Evolutionary conservation across 1,140 invertebrate genomes (phyloP), one percentile per base, ranked within the genome.

Genomic region (Diorhabda carinulata): DNA sequence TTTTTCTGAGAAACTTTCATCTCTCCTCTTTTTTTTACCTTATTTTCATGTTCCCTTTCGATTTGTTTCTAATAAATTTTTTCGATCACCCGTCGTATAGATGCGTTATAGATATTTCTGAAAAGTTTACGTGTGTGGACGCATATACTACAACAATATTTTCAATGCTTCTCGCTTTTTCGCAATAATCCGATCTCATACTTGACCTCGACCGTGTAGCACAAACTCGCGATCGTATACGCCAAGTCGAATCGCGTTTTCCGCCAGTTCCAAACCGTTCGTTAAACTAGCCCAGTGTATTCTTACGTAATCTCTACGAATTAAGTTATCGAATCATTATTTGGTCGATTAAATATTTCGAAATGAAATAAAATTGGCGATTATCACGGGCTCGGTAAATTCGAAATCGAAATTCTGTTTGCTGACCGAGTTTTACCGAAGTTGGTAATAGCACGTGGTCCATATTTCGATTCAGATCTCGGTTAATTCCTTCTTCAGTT

Each of bases 381-480:
- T 25, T 25, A 25, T 25, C 25, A 25, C 25, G 25, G 25, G 25
- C 25, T 25, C 25, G 25, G 47, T n/a, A n/a, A n/a, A 52, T 52
- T 52, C 47, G 47, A 52, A 52, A 52, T 52, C 47, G 47, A 52
- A 52, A 52, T 52, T 52, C 47, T 52, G 47, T n/a, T n/a, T 52
- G 47, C 25, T 65, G 64, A 65, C 64, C 64, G 64, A 65, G 45
- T 65, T 65, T 40, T 65, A 45, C 64, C 64, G 64, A 65, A 65
- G 47, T 56, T 65, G 47, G 64, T 40, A 57, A 65, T 41, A 57
- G 64, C 64, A 65, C 64, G 64, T 65, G 64, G 64, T 65, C 64
- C 44, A 47, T 25, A 25, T 65, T 43, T 65, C 10, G 52, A 47
- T 65, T 56, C 40, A 65, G 41, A 62, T 43, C 41, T 5, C 43